phyloP scores from a whole-genome alignment of 2,888 invertebrate species.

The Sabatieria punctata region DNA sequence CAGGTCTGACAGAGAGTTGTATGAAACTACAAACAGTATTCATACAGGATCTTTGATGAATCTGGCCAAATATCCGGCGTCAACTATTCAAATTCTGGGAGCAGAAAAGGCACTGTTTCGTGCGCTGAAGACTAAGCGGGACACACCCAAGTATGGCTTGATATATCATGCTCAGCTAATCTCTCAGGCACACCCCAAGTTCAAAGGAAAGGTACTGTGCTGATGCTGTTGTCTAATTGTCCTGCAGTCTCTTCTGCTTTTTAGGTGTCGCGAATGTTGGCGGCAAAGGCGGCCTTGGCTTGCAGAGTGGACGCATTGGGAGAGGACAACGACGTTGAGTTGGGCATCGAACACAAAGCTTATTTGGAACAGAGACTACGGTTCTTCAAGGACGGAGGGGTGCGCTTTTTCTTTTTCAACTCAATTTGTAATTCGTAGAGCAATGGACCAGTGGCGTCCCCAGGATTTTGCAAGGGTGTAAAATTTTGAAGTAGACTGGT shows the following conservation, averaged over 20 bases:
- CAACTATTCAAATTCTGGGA: slow-evolving; percentile 90
- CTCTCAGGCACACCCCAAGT: slow-evolving; percentile 67
- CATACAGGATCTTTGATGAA: slow-evolving; percentile 64
- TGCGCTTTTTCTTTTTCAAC: slow-evolving; percentile 25
- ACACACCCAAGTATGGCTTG: slow-evolving; percentile 95
- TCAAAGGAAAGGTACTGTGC: slow-evolving; percentile 65
- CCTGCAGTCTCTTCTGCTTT: slow-evolving; percentile 11
- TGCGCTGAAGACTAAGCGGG: slow-evolving; percentile 86
- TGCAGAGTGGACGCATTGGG: slow-evolving; percentile 88
- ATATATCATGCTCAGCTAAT: slow-evolving; percentile 90
- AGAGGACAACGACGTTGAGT: slow-evolving; percentile 51
- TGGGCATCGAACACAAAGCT: slow-evolving; percentile 74
- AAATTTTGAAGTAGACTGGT: too few species aligned
- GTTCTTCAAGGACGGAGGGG: slow-evolving; percentile 57
- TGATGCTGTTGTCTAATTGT: too few species aligned
- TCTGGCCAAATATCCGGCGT: slow-evolving; percentile 91
- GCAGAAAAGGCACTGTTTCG: slow-evolving; percentile 95
- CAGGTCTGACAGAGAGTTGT: too few species aligned
- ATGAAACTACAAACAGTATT: too few species aligned
- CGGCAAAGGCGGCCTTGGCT: slow-evolving; percentile 82
- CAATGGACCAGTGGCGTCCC: too few species aligned
- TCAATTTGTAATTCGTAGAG: too few species aligned
- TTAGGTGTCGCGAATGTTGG: slow-evolving; percentile 68
- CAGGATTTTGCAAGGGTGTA: neutral
- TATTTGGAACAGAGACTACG: slow-evolving; percentile 61